Base-by-base conservation (phyloP, 1,140 invertebrate genomes). In the Schlechtendalia chinensis region DNA sequence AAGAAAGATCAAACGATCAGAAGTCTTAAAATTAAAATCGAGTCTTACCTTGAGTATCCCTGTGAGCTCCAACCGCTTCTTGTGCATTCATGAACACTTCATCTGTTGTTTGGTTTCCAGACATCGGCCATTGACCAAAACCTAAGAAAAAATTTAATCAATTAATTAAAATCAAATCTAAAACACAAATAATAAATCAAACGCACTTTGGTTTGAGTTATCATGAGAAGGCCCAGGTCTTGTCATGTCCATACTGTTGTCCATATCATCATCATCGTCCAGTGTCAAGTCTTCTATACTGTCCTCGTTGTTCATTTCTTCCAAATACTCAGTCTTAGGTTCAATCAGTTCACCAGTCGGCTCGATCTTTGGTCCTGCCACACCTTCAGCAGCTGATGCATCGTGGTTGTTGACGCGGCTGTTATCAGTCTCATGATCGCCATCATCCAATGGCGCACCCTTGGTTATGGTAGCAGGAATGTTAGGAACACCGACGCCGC, bases 201-300 rank as follows among this genome's bases (percentile, higher is more conserved):
- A 50, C 86, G 86, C 85, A 88, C 88, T 87, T 85, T 87, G 85
- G 84, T 88, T 87, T 84, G 77, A 86, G 84, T 88, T 87, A 58
- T 87, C 87, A 85, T 81, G 88, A 84, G 84, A 88, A 85, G 82
- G 88, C 85, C 86, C 88, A 85, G 84, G 86, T 87, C 83, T 85
- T 85, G 83, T 87, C 86, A 84, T 88, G 86, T 86, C 82, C 82
- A 83, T 83, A 50, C 75, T 79, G 50, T 83, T 80, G 69, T 90
- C 89, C 86, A 89, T 88, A 85, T 90, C 90, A 84, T 90, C 90
- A 84, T 94, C 92, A 83, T 94, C 92, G 85, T 93, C 93, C 81
- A 93, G 86, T 82, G 92, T 93, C 86, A 93, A 88, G 86, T 94
- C 92, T 87, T 94, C 93, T 83, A 93, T 92, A 85, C 90, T 91